Evolutionary conservation across 2,888 invertebrate genomes (phyloP), one percentile per base, ranked within the genome.

Genomic region (Aspidapion aeneum): DNA sequence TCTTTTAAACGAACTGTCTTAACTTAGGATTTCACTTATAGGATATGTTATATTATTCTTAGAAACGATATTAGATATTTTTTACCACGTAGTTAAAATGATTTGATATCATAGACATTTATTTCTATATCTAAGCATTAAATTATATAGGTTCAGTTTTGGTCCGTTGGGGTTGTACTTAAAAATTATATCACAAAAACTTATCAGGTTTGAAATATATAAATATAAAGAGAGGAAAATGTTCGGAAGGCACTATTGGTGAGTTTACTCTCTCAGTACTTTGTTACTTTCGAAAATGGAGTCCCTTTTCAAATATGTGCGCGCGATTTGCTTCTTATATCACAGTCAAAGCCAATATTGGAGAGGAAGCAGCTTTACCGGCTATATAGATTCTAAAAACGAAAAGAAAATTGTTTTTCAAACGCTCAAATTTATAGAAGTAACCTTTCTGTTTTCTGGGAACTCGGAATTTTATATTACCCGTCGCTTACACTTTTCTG

Each of bases 151-250:
- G 17, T n/a, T n/a, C n/a, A n/a, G n/a, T 18, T 52, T 52, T 52
- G 52, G 52, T 52, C 52, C 52, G 35, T 52, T 52, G 5, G 17
- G 52, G 52, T 52, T 52, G 52, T 52, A 52, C 52, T 52, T 19
- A 52, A 52, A 52, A 17, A 52, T n/a, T 18, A 52, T 52, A 52
- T 52, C 52, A 52, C 52, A 52, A 52, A 52, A 52, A 52, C 52
- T 52, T 52, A 52, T 52, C 52, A 52, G 17, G 52, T 17, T 52
- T 52, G 3, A 52, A 52, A 19, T 35, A 7, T 35, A 35, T 35
- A 3, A 35, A 35, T 35, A 7, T n/a, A n/a, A n/a, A n/a, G 52
- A 52, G n/a, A 19, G n/a, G 52, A 52, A 52, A 9, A 52, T 12
- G 52, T 52, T 17, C 19, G 52, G 52, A 52, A 52, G 52, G 52